These are phyloP conservation scores for Sitobion miscanthi DNA, from an alignment of 1,140 invertebrate genomes.

Conservation along the genomic window DNA sequence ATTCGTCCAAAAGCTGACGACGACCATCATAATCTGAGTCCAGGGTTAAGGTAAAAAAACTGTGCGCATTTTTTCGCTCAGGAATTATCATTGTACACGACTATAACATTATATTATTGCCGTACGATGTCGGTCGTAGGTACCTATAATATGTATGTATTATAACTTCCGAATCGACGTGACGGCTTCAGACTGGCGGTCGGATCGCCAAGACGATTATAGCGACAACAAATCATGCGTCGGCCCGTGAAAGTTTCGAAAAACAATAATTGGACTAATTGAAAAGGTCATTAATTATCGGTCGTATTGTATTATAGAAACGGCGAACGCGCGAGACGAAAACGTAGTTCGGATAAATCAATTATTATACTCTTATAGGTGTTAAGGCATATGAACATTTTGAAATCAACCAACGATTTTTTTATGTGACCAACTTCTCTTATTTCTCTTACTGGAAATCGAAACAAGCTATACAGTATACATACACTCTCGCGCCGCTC, in stretches of 20 bases:
- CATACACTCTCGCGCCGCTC: too few species aligned
- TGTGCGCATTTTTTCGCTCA: not conserved
- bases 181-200: not conserved
- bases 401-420: not conserved
- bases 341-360: not conserved
- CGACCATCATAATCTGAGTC: not conserved
- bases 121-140: not conserved
- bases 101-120: not conserved
- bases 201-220: not conserved
- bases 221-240: not conserved
- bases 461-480: not conserved
- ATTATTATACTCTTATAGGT: not conserved
- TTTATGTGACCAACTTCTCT: not conserved
- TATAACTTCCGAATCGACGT: not conserved
- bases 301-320: not conserved
- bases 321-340: too few species aligned
- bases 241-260: not conserved
- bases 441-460: not conserved
- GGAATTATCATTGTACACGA: not conserved
- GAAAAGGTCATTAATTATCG: not conserved
- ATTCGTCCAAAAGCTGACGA: not conserved
- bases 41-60: not conserved
- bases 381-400: not conserved
- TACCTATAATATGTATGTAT: not conserved
- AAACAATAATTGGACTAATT: not conserved